Percentiles rank a stretch among this genome's conserved stretches.
These are phyloP conservation scores for Limnephilus rhombicus DNA, from an alignment of 2,888 invertebrate genomes.

Conservation along the genomic window DNA sequence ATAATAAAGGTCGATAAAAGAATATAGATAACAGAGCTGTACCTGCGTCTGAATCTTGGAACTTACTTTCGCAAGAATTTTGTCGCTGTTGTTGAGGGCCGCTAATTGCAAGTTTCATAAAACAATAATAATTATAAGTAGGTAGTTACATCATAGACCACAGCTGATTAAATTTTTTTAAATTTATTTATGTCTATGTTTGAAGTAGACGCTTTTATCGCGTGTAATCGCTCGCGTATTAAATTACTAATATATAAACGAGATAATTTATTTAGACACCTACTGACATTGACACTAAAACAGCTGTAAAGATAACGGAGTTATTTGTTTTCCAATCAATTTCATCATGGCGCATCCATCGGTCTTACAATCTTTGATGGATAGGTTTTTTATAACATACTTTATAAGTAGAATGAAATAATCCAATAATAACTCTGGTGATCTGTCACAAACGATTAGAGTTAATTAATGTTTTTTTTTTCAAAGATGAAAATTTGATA, in stretches of 20 bases:
- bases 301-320: not conserved
- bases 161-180: not conserved
- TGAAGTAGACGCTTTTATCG: not conserved
- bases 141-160: no score
- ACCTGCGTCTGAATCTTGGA: no score
- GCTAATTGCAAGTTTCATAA: no score
- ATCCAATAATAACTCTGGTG: not conserved
- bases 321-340: not conserved
- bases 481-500: not conserved
- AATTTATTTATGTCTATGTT: not conserved
- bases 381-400: not conserved
- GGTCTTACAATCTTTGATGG: not conserved
- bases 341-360: not conserved
- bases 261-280: conserved; percentile 1
- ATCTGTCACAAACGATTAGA: not conserved
- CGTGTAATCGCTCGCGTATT: not conserved
- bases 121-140: no score
- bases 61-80: no score
- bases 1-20: no score
- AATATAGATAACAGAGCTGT: no score
- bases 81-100: no score
- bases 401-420: not conserved
- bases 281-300: not conserved
- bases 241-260: not conserved
- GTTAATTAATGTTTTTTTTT: not conserved